Percentiles rank a stretch among this genome's conserved stretches.
phyloP scores from a whole-genome alignment of 2,113 vertebrate species.

The Perccottus glenii region DNA sequence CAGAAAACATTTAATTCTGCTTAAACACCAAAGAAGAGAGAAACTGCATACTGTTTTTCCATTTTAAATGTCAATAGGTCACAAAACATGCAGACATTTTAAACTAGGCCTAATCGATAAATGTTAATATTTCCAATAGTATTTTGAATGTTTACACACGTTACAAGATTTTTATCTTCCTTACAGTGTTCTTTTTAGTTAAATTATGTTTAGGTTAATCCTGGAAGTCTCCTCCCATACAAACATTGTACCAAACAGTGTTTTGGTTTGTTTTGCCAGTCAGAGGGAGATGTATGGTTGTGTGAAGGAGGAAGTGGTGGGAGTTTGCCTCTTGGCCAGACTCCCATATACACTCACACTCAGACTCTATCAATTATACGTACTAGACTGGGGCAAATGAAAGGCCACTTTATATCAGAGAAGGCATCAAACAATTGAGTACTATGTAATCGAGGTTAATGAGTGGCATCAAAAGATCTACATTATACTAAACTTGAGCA shows the following conservation, averaged over 20 bases:
- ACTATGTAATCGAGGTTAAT: neutral
- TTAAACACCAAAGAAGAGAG: too few species aligned
- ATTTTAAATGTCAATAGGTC: too few species aligned
- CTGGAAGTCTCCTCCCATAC: too few species aligned
- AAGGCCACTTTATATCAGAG: neutral
- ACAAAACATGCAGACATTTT: too few species aligned
- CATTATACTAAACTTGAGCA: neutral
- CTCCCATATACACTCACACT: conserved; percentile 8
- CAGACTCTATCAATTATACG: conserved; percentile 4
- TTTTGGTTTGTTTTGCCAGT: conserved; percentile 32
- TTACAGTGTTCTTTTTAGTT: too few species aligned
- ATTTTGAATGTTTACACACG: too few species aligned
- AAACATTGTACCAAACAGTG: neutral
- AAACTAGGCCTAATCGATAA: too few species aligned
- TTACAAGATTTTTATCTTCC: too few species aligned
- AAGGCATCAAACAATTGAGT: neutral
- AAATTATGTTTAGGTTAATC: too few species aligned
- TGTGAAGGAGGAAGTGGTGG: conserved; percentile 7
- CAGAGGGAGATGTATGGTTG: conserved; percentile 16
- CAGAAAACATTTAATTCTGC: too few species aligned
- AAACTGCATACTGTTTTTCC: too few species aligned
- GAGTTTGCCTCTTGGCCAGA: conserved; percentile 10
- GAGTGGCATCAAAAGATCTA: neutral
- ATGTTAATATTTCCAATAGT: too few species aligned
- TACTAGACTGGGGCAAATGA: conserved; percentile 1